phyloP scores from a whole-genome alignment of 1,140 invertebrate genomes.

The Ips typographus region DNA sequence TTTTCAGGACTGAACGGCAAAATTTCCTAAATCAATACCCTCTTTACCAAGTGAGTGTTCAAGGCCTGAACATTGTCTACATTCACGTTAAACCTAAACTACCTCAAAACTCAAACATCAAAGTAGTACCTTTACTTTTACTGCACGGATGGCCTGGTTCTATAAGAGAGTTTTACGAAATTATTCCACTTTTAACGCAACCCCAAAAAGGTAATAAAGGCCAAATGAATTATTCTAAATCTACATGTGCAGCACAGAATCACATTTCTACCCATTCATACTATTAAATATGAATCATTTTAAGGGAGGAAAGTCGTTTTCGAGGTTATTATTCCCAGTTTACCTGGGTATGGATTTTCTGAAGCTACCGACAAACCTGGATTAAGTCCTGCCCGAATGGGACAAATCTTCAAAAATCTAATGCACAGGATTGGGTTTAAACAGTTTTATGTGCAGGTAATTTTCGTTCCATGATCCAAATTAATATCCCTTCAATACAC shows the following conservation, averaged over 20 bases:
- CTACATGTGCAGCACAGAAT: background rate
- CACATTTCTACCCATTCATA: background rate
- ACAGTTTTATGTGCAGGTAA: slow-evolving; percentile 68
- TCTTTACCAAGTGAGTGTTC: slow-evolving; percentile 64
- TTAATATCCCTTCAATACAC: too few species aligned
- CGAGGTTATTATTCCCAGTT: slow-evolving; percentile 74
- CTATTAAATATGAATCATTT: slow-evolving; percentile 6
- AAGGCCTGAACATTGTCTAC: slow-evolving; percentile 67
- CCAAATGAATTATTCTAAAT: background rate
- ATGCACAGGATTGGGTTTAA: slow-evolving; percentile 78
- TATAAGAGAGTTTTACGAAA: slow-evolving; percentile 81
- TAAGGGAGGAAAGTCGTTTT: slow-evolving; percentile 62
- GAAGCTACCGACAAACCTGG: slow-evolving; percentile 66
- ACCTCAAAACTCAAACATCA: slow-evolving; percentile 36
- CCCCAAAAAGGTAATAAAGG: slow-evolving; percentile 51
- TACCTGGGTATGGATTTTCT: slow-evolving; percentile 75
- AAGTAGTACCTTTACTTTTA: slow-evolving; percentile 64
- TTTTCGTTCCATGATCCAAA: slow-evolving; percentile 46
- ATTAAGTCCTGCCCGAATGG: slow-evolving; percentile 63
- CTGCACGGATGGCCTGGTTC: slow-evolving; percentile 94
- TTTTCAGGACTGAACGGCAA: slow-evolving; percentile 60
- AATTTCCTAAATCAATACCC: slow-evolving; percentile 69
- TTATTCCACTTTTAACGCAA: slow-evolving; percentile 71
- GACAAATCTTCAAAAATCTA: slow-evolving; percentile 78
- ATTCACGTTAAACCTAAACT: slow-evolving; percentile 61